Percentiles rank a stretch among this genome's conserved stretches.
Evolutionary conservation across 1,140 invertebrate genomes (phyloP).

Genomic region (Procambarus virginalis): DNA sequence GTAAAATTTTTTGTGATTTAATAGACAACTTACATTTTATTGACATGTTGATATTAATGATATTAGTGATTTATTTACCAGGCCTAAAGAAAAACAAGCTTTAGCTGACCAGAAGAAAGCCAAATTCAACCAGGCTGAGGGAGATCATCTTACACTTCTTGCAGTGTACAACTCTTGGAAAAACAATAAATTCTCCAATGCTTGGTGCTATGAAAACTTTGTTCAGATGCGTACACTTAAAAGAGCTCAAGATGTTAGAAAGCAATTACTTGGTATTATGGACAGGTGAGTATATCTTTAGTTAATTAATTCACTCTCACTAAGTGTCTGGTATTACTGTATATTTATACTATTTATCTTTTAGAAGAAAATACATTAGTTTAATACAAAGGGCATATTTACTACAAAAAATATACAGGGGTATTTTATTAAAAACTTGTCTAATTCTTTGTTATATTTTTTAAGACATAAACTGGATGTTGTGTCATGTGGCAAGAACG

Average conservation of each 20-base stretch:
- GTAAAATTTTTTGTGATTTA: too few species aligned
- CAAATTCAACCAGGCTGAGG: conserved; percentile 99
- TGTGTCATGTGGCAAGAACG: conserved; percentile 96
- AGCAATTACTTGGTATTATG: conserved; percentile 98
- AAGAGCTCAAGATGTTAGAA: conserved; percentile 97
- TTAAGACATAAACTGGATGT: conserved; percentile 95
- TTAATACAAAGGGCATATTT: too few species aligned
- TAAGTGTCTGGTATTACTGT: too few species aligned
- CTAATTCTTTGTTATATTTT: conserved; percentile 57
- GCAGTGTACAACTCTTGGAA: conserved; percentile 99
- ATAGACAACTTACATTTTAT: too few species aligned
- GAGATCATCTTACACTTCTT: conserved; percentile 97
- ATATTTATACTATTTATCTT: too few species aligned
- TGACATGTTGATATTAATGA: too few species aligned
- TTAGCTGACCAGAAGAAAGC: conserved; percentile 99
- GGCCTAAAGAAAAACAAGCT: conserved; percentile 97
- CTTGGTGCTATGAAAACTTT: conserved; percentile 99
- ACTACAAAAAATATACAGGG: too few species aligned
- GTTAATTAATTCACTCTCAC: too few species aligned
- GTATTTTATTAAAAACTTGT: too few species aligned
- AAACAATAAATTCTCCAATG: conserved; percentile 98
- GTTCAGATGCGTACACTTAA: conserved; percentile 98
- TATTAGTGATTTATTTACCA: background rate
- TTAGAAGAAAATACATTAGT: too few species aligned
- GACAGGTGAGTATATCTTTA: conserved; percentile 77